Percentiles rank a stretch among this genome's conserved stretches.
Evolutionary conservation across 2,797 vertebrate genomes (phyloP).

Genomic region (Sphenodon punctatus): DNA sequence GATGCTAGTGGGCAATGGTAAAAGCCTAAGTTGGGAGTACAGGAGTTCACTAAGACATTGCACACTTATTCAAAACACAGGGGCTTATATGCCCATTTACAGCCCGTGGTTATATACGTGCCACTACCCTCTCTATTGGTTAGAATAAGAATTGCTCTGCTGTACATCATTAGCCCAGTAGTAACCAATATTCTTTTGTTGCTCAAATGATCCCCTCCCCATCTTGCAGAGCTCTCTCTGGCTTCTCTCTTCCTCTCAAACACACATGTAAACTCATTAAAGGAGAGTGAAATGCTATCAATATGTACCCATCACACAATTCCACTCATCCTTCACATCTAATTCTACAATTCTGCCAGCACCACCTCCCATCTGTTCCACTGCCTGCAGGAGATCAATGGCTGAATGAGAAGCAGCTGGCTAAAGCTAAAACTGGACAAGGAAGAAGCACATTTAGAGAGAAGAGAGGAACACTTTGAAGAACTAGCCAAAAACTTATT

Average conservation of each 20-base stretch:
- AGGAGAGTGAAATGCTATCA: neutral
- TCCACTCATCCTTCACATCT: conserved; percentile 44
- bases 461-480: conserved; percentile 30
- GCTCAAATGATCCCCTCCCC: no score
- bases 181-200: no score
- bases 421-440: conserved; percentile 39
- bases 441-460: conserved; percentile 26
- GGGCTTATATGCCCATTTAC: no score
- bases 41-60: no score
- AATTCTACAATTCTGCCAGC: conserved; percentile 29
- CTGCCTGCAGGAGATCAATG: conserved; percentile 46
- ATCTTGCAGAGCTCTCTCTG: conserved; percentile 33
- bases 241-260: conserved; percentile 34
- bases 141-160: no score
- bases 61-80: no score
- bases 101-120: no score
- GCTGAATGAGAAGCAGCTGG: conserved; percentile 41
- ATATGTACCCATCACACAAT: conserved; percentile 46
- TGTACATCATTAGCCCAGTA: no score
- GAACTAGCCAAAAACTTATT: conserved; percentile 17
- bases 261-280: conserved; percentile 12
- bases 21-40: no score
- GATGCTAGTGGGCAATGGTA: no score
- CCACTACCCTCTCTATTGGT: no score
- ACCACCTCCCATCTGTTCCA: conserved; percentile 53